Conservation (phyloP, 2,113 vertebrate genomes). For the Ciconia stormi region DNA sequence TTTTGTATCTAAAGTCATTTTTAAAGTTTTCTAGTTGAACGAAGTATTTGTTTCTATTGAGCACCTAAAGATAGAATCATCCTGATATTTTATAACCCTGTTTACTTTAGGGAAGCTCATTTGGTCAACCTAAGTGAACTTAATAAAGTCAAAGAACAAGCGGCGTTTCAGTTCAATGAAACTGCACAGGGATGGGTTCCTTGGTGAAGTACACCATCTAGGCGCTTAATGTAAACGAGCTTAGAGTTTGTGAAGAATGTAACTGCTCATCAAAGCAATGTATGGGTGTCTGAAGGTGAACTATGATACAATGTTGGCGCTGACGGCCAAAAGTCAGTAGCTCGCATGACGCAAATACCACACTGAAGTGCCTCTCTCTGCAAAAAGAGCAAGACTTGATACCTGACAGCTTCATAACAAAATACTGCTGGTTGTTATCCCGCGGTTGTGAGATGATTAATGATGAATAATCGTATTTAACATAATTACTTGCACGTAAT, state of each 20-base stretch:
- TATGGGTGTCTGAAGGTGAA: not conserved
- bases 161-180: constrained; percentile 43
- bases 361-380: constrained; percentile 66
- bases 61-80: constrained; percentile 63
- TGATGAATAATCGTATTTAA: constrained; percentile 26
- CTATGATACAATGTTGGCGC: not conserved
- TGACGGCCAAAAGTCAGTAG: not conserved
- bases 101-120: constrained; percentile 68
- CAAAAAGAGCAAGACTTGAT: constrained; percentile 39
- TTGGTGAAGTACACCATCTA: not conserved
- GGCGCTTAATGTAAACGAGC: not conserved
- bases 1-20: constrained; percentile 74
- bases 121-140: constrained; percentile 68
- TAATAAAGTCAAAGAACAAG: constrained; percentile 73
- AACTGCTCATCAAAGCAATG: not conserved
- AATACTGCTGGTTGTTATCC: not conserved
- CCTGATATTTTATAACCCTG: constrained; percentile 62
- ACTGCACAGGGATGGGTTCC: not conserved
- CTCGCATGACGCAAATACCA: not conserved
- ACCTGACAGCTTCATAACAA: constrained; percentile 30
- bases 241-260: constrained; percentile 3
- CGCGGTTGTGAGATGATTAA: constrained; percentile 45
- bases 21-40: constrained; percentile 73
- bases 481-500: constrained; percentile 15
- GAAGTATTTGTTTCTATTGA: constrained; percentile 70